Evolutionary conservation across 2,888 invertebrate genomes (phyloP).

Genomic region (Hypolimnas misippus): DNA sequence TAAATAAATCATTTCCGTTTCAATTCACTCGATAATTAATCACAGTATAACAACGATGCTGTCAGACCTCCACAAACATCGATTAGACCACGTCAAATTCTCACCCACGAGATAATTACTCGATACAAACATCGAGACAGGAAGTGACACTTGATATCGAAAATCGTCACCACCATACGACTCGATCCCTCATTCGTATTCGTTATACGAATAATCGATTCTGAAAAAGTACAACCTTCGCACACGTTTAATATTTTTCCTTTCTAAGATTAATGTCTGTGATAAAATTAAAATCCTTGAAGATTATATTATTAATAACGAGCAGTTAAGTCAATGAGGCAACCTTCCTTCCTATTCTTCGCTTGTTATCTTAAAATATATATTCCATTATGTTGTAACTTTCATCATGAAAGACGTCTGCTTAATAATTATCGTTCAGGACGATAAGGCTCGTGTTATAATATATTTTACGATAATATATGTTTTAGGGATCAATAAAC

Average conservation of each 20-base stretch:
- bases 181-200: constrained; percentile 16
- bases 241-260: constrained; percentile 32
- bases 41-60: not conserved
- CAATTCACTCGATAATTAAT: not conserved
- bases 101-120: constrained; percentile 3
- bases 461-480: too few species aligned
- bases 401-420: not conserved
- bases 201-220: not conserved
- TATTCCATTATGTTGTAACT: not conserved
- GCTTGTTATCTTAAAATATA: not conserved
- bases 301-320: not conserved
- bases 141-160: constrained; percentile 42
- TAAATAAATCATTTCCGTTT: too few species aligned
- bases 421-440: not conserved
- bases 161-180: constrained; percentile 43
- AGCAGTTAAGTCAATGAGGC: not conserved
- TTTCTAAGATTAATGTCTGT: constrained; percentile 14
- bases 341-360: constrained; percentile 6
- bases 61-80: constrained; percentile 1
- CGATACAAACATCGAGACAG: constrained; percentile 17
- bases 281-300: constrained; percentile 11
- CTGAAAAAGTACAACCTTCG: constrained; percentile 31
- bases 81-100: constrained; percentile 5
- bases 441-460: not conserved
- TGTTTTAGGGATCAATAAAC: too few species aligned